These are phyloP conservation scores for Megalops atlanticus DNA, from an alignment of 2,113 vertebrate species.

Conservation along the genomic window DNA sequence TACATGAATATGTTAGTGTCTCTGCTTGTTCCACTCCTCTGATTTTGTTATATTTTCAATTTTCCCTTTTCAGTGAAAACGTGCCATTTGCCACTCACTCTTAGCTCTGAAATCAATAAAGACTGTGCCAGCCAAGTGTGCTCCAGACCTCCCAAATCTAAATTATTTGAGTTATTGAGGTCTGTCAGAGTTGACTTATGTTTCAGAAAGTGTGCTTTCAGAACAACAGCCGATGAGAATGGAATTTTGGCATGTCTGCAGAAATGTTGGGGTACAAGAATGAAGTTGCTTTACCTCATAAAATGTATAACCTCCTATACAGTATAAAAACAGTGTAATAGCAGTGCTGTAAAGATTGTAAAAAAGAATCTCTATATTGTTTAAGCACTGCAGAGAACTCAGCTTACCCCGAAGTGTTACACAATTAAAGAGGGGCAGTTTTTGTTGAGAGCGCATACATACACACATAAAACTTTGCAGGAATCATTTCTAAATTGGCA, in stretches of 20 bases:
- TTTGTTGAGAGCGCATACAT: no score
- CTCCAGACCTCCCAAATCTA: conserved; percentile 8
- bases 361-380: no score
- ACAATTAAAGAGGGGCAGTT: no score
- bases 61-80: conserved; percentile 12
- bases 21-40: no score
- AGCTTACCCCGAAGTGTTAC: no score
- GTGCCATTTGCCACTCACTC: not conserved
- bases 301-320: not conserved
- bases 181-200: conserved; percentile 8
- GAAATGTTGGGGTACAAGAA: not conserved
- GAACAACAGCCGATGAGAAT: not conserved
- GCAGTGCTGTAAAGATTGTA: no score
- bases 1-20: no score
- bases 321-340: not conserved
- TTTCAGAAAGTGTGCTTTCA: not conserved
- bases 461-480: no score
- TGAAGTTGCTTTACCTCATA: not conserved
- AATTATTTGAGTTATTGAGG: conserved; percentile 17
- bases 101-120: conserved; percentile 13
- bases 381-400: no score
- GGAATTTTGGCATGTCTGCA: not conserved
- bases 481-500: no score
- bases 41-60: conserved; percentile 22
- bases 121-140: not conserved